phyloP scores from a whole-genome alignment of 2,113 vertebrate genomes.

The Dendropsophus ebraccatus region DNA sequence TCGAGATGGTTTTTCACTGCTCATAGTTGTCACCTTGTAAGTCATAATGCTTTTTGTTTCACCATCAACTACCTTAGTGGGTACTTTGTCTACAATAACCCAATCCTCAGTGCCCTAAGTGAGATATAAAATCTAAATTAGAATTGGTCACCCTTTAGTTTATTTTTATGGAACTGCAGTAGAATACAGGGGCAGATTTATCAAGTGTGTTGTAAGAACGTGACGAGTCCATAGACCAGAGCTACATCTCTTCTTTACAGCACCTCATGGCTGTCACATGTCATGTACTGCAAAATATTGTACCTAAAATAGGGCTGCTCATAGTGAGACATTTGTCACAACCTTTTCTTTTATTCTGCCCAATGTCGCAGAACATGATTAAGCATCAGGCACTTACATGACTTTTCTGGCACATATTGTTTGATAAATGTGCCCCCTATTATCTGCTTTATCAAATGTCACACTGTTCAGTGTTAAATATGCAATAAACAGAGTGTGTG shows the following conservation, averaged over 20 bases:
- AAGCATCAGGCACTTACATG: not conserved
- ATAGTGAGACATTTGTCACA: not conserved
- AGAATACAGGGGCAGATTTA: constrained; percentile 55
- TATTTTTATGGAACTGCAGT: constrained; percentile 62
- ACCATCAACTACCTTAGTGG: constrained; percentile 83
- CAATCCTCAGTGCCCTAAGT: constrained; percentile 85
- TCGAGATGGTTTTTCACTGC: constrained; percentile 74
- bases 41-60: constrained; percentile 79
- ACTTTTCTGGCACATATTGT: not conserved
- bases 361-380: not conserved
- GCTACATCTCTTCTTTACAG: not conserved
- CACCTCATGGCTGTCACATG: not conserved
- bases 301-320: not conserved
- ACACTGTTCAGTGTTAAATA: not conserved
- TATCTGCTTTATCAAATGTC: not conserved
- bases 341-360: not conserved
- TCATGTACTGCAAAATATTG: not conserved
- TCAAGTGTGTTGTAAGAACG: not conserved
- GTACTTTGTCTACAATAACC: constrained; percentile 88
- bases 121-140: constrained; percentile 87
- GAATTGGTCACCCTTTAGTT: constrained; percentile 65
- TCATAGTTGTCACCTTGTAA: constrained; percentile 81
- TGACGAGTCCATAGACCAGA: not conserved
- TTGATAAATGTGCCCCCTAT: constrained; percentile 5
- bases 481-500: not conserved